Conservation (phyloP, 2,113 vertebrate species). For the Malurus cyaneus region DNA sequence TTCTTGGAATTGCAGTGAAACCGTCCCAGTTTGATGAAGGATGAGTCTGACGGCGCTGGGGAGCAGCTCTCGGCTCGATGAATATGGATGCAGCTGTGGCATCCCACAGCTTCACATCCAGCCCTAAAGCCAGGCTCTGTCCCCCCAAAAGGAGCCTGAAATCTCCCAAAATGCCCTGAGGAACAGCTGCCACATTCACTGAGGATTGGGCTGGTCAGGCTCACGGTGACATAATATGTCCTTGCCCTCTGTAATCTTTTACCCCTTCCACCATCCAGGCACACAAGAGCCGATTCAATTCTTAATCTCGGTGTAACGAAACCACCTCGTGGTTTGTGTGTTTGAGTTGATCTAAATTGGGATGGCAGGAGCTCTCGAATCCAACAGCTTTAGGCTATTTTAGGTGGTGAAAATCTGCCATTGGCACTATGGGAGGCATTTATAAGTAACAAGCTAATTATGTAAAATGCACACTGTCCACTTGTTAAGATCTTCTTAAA, state of each 20-base stretch:
- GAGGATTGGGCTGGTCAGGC: background rate
- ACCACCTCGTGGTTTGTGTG: conserved; percentile 41
- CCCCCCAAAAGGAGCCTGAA: background rate
- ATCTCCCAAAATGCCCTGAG: background rate
- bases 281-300: conserved; percentile 59
- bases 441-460: conserved; percentile 61
- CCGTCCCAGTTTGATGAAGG: background rate
- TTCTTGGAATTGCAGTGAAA: background rate
- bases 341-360: conserved; percentile 61
- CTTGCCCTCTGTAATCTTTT: conserved; percentile 21
- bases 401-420: conserved; percentile 53
- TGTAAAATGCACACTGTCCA: conserved; percentile 55
- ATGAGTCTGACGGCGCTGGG: background rate
- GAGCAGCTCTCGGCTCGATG: background rate
- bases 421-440: conserved; percentile 50
- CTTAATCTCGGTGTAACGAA: conserved; percentile 38
- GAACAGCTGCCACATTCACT: background rate
- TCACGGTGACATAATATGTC: background rate
- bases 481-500: conserved; percentile 62
- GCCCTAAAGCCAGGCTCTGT: background rate
- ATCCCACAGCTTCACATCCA: background rate
- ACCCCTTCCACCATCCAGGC: conserved; percentile 19
- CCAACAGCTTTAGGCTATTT: conserved; percentile 63
- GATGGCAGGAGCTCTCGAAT: conserved; percentile 45
- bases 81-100: background rate